phyloP scores from a whole-genome alignment of 1,140 invertebrate species.

The Aphelenchoides avenae region DNA sequence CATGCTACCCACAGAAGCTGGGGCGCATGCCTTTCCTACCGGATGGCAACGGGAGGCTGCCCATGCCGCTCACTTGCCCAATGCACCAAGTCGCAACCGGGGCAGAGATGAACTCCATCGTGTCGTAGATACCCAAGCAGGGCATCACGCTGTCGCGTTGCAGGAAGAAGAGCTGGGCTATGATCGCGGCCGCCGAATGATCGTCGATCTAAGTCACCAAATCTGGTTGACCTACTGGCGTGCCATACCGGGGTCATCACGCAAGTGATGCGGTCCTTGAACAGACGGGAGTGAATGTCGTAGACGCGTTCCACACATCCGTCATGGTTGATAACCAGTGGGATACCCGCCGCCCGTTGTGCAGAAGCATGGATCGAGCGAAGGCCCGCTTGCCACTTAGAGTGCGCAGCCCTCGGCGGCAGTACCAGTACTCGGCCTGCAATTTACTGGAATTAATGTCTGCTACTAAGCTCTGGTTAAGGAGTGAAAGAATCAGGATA shows the following conservation, averaged over 20 bases:
- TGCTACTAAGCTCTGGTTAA: too few relatives aligned
- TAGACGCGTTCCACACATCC: slow-evolving; percentile 84
- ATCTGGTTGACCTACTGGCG: too few relatives aligned
- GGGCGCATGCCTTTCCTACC: slow-evolving; percentile 84
- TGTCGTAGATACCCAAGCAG: slow-evolving; percentile 95
- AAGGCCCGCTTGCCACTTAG: too few relatives aligned
- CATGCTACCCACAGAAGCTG: too few relatives aligned
- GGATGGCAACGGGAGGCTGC: slow-evolving; percentile 80
- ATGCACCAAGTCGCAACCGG: slow-evolving; percentile 92
- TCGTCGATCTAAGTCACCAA: slow-evolving; percentile 67
- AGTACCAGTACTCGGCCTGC: too few relatives aligned
- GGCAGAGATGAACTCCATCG: slow-evolving; percentile 95
- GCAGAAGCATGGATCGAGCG: too few relatives aligned
- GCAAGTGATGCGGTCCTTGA: slow-evolving; percentile 89
- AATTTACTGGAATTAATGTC: too few relatives aligned
- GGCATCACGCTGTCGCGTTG: slow-evolving; percentile 94
- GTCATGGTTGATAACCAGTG: slow-evolving; percentile 88
- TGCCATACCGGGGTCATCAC: slow-evolving; percentile 77
- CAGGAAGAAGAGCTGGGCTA: slow-evolving; percentile 85
- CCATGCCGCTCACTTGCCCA: slow-evolving; percentile 83
- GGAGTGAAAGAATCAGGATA: too few relatives aligned
- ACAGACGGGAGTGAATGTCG: slow-evolving; percentile 85
- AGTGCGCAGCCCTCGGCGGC: too few relatives aligned
- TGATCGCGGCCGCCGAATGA: slow-evolving; percentile 75
- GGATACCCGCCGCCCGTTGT: too few relatives aligned